These are phyloP conservation scores for Lutjanus argentimaculatus DNA, from an alignment of 2,797 vertebrate genomes.

Conservation along the genomic window DNA sequence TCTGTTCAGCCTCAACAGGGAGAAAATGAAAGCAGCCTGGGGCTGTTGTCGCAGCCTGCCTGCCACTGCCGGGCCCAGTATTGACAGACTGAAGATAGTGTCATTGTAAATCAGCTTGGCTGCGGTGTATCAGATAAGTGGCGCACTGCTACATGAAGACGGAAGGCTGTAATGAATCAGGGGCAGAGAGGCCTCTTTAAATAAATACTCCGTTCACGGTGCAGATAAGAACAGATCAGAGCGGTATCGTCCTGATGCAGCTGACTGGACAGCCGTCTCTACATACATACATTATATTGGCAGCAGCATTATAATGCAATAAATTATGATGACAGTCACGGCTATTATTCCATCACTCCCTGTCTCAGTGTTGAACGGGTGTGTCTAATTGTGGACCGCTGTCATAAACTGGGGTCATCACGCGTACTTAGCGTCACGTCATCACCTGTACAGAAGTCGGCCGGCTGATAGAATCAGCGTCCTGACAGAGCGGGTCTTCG, in stretches of 20 bases:
- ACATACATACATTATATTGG: slow-evolving; percentile 29
- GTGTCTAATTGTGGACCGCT: slow-evolving; percentile 53
- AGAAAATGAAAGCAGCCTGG: slow-evolving; percentile 23
- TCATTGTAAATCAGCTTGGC: slow-evolving; percentile 52
- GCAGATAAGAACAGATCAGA: slow-evolving; percentile 50
- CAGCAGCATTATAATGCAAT: slow-evolving; percentile 34
- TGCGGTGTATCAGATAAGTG: slow-evolving; percentile 53
- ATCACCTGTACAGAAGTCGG: slow-evolving; percentile 37
- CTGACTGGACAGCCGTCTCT: slow-evolving; percentile 33
- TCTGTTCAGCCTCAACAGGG: slow-evolving; percentile 33
- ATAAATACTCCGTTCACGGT: slow-evolving; percentile 37
- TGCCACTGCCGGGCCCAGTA: background rate
- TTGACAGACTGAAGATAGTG: slow-evolving; percentile 40
- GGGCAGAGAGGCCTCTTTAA: slow-evolving; percentile 29
- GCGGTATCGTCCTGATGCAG: slow-evolving; percentile 15
- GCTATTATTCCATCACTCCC: slow-evolving; percentile 51
- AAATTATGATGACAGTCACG: slow-evolving; percentile 45
- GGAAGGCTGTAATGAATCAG: slow-evolving; percentile 43
- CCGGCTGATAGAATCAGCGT: slow-evolving; percentile 57
- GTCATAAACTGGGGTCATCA: slow-evolving; percentile 45
- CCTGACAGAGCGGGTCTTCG: slow-evolving; percentile 52
- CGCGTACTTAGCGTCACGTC: slow-evolving; percentile 36
- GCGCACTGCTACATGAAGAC: slow-evolving; percentile 30
- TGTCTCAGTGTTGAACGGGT: slow-evolving; percentile 24
- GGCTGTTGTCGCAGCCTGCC: slow-evolving; percentile 26